phyloP scores from a whole-genome alignment of 2,888 invertebrate species.

The Chromoteleia sp. region DNA sequence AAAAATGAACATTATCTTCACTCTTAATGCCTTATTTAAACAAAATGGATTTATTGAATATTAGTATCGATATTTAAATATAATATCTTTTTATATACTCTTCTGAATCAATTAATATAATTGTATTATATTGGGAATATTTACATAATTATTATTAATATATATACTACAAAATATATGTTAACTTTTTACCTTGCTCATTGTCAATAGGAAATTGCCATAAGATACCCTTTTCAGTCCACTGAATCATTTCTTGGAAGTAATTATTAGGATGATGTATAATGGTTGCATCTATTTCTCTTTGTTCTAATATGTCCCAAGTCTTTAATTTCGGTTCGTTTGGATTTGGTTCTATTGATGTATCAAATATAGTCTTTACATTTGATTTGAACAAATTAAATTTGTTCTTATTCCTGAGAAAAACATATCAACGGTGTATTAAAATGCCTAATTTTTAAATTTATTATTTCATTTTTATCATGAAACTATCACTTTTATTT shows the following conservation, averaged over 20 bases:
- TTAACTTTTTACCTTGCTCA: conserved; percentile 90
- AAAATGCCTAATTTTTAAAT: too few species aligned
- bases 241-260: conserved; percentile 96
- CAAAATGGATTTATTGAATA: not conserved
- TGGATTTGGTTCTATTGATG: conserved; percentile 13
- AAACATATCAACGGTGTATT: too few species aligned
- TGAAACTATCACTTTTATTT: too few species aligned
- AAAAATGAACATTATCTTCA: conserved; percentile 90
- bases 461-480: too few species aligned
- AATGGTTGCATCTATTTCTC: conserved; percentile 88
- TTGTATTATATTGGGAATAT: too few species aligned
- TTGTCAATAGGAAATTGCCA: conserved; percentile 99
- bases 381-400: not conserved
- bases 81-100: too few species aligned
- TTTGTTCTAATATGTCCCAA: conserved; percentile 89
- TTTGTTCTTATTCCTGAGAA: not conserved
- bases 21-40: conserved; percentile 87
- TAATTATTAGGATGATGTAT: conserved; percentile 93
- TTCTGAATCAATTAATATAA: too few species aligned
- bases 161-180: conserved; percentile 1
- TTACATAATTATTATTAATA: too few species aligned
- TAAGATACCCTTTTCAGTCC: conserved; percentile 97
- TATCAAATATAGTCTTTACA: conserved; percentile 35
- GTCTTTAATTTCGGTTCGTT: conserved; percentile 79
- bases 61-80: too few species aligned